Percentiles rank a stretch among this genome's conserved stretches.
phyloP scores from a whole-genome alignment of 2,888 invertebrate genomes.

The Mactromeris polynyma region DNA sequence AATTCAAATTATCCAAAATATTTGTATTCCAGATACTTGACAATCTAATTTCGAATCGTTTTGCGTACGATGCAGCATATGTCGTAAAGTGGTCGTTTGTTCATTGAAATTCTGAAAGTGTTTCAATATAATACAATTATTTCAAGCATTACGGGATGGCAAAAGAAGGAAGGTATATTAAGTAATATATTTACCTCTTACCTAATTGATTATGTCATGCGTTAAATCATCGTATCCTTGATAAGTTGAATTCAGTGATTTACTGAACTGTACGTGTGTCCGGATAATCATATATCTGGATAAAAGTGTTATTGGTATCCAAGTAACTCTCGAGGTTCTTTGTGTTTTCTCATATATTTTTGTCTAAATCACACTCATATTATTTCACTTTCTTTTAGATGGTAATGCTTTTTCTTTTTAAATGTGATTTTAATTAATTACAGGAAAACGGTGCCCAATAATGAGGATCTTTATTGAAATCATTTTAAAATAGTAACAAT shows the following conservation, averaged over 20 bases:
- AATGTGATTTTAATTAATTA: too few species aligned
- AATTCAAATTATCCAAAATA: too few species aligned
- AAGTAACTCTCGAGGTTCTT: background rate
- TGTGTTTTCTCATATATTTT: too few species aligned
- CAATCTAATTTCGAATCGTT: background rate
- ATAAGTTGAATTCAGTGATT: background rate
- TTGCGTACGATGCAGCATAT: background rate
- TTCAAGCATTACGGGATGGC: background rate
- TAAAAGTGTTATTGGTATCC: background rate
- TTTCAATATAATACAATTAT: background rate
- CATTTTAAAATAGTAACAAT: too few species aligned
- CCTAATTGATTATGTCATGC: background rate
- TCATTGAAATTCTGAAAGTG: background rate
- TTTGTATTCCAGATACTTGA: background rate
- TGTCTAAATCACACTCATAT: too few species aligned
- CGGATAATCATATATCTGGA: background rate
- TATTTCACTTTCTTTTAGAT: too few species aligned
- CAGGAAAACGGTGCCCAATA: too few species aligned
- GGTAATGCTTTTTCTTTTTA: too few species aligned
- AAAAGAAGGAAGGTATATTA: constrained; percentile 1
- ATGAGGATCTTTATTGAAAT: too few species aligned
- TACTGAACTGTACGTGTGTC: background rate
- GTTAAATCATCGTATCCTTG: background rate
- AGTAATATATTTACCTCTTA: background rate
- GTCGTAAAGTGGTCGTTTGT: background rate